These are phyloP conservation scores for Sycophila texana DNA, from an alignment of 2,888 invertebrate genomes.

Conservation along the genomic window DNA sequence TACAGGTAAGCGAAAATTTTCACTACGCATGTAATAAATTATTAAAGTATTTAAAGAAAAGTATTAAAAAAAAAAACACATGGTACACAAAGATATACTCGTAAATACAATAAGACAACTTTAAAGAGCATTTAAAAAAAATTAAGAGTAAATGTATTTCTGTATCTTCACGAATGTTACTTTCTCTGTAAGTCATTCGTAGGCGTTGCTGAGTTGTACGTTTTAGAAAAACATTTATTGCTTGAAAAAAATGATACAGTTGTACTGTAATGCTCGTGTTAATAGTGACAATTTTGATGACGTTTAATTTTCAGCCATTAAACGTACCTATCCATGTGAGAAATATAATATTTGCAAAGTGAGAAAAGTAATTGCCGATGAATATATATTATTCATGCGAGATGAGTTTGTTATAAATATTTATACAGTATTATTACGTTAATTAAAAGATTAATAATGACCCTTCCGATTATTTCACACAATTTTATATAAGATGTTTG, in stretches of 20 bases:
- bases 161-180: slow-evolving; percentile 63
- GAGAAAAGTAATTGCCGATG: slow-evolving; percentile 25
- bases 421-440: not conserved
- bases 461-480: too few relatives aligned
- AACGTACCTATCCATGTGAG: slow-evolving; percentile 55
- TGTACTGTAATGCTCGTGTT: slow-evolving; percentile 7
- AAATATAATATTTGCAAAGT: slow-evolving; percentile 38
- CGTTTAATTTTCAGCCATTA: slow-evolving; percentile 43
- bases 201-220: slow-evolving; percentile 6
- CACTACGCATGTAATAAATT: slow-evolving; percentile 9
- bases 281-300: slow-evolving; percentile 3
- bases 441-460: not conserved
- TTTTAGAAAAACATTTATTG: slow-evolving; percentile 26
- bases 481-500: too few relatives aligned
- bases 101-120: slow-evolving; percentile 1
- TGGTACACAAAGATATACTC: not conserved
- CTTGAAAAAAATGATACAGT: slow-evolving; percentile 9
- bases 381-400: slow-evolving; percentile 53
- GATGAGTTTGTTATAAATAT: slow-evolving; percentile 42
- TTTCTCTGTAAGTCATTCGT: slow-evolving; percentile 12
- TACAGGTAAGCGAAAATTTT: slow-evolving; percentile 7
- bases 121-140: slow-evolving; percentile 44
- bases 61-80: slow-evolving; percentile 32
- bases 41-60: slow-evolving; percentile 42
- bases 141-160: slow-evolving; percentile 66